Evolutionary conservation across 2,888 invertebrate genomes (phyloP), one percentile per base, ranked within the genome.

Genomic region (Vanessa cardui): DNA sequence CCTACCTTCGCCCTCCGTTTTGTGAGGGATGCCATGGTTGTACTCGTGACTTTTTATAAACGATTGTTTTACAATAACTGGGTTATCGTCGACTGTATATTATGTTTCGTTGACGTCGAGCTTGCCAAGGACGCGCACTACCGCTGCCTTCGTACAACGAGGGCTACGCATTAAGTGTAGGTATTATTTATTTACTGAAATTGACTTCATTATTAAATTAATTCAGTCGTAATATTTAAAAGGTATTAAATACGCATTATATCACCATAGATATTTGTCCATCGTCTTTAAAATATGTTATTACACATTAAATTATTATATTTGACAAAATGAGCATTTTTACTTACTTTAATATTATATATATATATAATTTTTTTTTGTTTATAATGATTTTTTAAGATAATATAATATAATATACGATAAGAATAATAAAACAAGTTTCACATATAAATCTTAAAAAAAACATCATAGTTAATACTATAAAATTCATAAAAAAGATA

Each of bases 61-160:
- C 80, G 83, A 79, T 86, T 83, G 82, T 82, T 83, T 85, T 87
- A 86, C 87, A 78, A 86, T 88, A 92, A 88, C 91, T 89, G 86
- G 91, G 92, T 92, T 91, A 92, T 84, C 83, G 87, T 85, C 83
- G 79, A 80, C 82, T 77, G 85, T 85, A 89, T 92, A 92, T 90
- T 89, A 86, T 87, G 87, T 89, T 90, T 84, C 90, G 89, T 89
- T 89, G 91, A 88, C 86, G 83, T 80, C 80, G 82, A 83, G 83
- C 84, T 80, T 84, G 83, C 85, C 77, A 90, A 91, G 90, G 91
- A 86, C 89, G 87, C 83, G 80, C 84, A 82, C 79, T 80, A 78
- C 81, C 81, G 79, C 83, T 81, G 80, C 77, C 81, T 82, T 78
- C 77, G 79, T 76, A 21, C 26, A 26, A 26, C 26, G 31, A 31